A percentile compares a stretch with the other conserved stretches of the same genome.
phyloP scores from a whole-genome alignment of 92 coral and sea anemone genomes.

The Meandrina meandrites region DNA sequence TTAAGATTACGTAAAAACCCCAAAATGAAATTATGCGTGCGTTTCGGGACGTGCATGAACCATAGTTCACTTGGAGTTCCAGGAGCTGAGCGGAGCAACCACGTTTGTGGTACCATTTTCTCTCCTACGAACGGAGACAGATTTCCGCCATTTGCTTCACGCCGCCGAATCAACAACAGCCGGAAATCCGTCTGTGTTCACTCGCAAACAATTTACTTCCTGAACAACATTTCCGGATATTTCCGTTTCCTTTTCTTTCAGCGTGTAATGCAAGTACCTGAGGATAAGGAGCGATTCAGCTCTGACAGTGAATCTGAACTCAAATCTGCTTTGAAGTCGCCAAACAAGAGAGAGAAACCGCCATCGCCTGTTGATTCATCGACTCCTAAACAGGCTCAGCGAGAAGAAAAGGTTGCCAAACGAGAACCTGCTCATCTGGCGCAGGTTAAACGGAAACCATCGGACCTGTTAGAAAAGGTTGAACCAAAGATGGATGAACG shows the following conservation, averaged over 20 bases:
- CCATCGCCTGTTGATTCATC: constrained; percentile 70
- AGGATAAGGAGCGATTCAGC: constrained; percentile 49
- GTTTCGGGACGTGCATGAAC: too few species aligned
- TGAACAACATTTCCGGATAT: too few species aligned
- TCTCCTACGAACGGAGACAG: too few species aligned
- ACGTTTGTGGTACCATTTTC: too few species aligned
- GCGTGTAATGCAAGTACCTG: constrained; percentile 82
- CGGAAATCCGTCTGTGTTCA: too few species aligned
- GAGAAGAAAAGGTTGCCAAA: constrained; percentile 36
- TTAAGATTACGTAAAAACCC: too few species aligned
- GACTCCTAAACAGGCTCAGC: constrained; percentile 74
- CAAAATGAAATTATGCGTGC: too few species aligned
- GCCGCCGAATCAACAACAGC: too few species aligned
- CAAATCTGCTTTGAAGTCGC: constrained; percentile 20
- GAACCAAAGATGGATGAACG: constrained; percentile 9
- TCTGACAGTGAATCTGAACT: constrained; percentile 38
- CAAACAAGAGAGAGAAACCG: constrained; percentile 32
- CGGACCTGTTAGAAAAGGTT: constrained; percentile 25
- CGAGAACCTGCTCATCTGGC: constrained; percentile 40
- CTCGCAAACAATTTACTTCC: too few species aligned
- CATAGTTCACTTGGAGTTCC: too few species aligned
- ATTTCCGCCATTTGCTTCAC: too few species aligned
- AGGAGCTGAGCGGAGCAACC: too few species aligned
- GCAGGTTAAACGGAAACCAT: constrained; percentile 42
- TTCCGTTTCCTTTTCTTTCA: constrained; percentile 8